phyloP scores from a whole-genome alignment of 1,140 invertebrate species.

The Paramacrobiotus metropolitanus region DNA sequence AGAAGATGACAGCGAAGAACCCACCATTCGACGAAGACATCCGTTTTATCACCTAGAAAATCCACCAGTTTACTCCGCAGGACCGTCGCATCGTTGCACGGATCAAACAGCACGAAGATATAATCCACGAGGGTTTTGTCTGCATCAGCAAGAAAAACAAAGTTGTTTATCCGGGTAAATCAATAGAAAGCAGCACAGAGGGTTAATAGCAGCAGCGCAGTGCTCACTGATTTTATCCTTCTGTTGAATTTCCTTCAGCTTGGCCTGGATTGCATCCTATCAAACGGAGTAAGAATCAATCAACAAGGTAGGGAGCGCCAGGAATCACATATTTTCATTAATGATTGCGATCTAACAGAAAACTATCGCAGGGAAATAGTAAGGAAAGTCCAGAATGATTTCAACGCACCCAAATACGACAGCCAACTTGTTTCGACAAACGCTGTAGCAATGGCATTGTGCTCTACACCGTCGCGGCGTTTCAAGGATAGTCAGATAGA shows the following conservation, averaged over 20 bases:
- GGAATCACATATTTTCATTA: not conserved
- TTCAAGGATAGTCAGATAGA: no score
- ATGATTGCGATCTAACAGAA: not conserved
- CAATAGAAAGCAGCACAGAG: not conserved
- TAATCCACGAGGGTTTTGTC: not conserved
- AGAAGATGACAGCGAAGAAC: not conserved
- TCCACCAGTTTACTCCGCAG: not conserved
- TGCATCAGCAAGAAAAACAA: not conserved
- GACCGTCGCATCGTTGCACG: not conserved
- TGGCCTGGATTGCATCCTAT: slow-evolving; percentile 3
- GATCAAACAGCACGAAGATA: not conserved
- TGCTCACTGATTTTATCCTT: not conserved
- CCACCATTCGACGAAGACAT: not conserved
- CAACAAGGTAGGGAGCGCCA: not conserved
- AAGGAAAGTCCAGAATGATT: not conserved
- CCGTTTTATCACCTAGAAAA: not conserved
- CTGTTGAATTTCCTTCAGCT: not conserved
- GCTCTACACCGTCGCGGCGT: no score
- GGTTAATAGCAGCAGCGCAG: not conserved
- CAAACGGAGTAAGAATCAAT: not conserved
- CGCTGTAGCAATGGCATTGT: slow-evolving; percentile 1
- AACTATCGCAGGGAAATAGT: not conserved
- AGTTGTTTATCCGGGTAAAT: not conserved
- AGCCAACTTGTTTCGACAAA: not conserved
- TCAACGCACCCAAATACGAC: not conserved